Base-by-base conservation (phyloP, 2,113 vertebrate genomes). In the Labeo rohita region DNA sequence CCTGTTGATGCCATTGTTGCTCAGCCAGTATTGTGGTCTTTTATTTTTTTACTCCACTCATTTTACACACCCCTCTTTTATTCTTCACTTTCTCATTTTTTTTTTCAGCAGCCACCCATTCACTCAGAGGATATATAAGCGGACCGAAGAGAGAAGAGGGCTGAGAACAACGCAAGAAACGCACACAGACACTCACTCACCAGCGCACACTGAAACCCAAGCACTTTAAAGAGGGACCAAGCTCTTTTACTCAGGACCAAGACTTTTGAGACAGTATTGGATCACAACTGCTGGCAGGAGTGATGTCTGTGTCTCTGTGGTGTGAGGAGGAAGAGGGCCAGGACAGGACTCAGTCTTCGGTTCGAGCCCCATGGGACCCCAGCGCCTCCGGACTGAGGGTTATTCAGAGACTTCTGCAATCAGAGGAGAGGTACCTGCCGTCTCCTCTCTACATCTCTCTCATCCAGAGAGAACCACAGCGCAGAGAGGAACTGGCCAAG, bases 1-100 rank as follows among this genome's bases (percentile, higher is more conserved):
- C 94, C 95, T 95, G 94, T 95, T 95, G 94, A 88, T 90, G 88
- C 87, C 81, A 94, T 94, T 94, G 93, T 94, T 92, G 82, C 66
- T 34, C 79, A 0, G 83, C 63, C 86, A 61, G 13, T 88, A 92
- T 94, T 94, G 92, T 94, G 89, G 81, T 84, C 49, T 90, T 89
- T 87, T 90, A 86, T 92, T 91, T 91, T 92, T 93, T 90, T 75
- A 87, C 90, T 90, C 90, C 82, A 49, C 89, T 91, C 84, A 76
- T 56, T 83, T 86, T 80, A 85, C 79, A 79, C 80, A 80, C 85
- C 50, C 88, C 87, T 77, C 88, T 77, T 82, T 89, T 68, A 89
- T 86, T 89, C 59, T 84, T 63, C 68, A 47, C 54, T 54, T 59
- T 15, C n/a, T 86, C 49, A 65, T 61, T 36, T 45, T 89, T 66